Evolutionary conservation across 2,797 vertebrate species (phyloP).

Genomic region (Schizopygopsis malacanthus): DNA sequence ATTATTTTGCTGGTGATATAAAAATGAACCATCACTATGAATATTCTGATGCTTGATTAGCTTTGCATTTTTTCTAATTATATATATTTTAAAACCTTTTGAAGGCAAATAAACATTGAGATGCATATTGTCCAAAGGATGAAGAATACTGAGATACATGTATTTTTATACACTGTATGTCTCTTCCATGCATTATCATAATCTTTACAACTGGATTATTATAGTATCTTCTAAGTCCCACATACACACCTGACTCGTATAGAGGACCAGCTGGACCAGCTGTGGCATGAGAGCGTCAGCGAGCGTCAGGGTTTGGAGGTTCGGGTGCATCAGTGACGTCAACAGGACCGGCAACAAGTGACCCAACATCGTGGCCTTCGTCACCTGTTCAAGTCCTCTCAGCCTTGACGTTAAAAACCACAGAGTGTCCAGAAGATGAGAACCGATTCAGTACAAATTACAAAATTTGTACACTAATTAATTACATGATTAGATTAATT

Average conservation of each 20-base stretch:
- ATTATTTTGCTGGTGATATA: neutral
- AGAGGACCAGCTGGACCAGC: conserved; percentile 95
- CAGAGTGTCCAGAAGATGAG: neutral
- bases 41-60: neutral
- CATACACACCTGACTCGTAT: conserved; percentile 92
- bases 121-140: neutral
- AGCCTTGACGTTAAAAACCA: conserved; percentile 75
- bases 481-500: too few species aligned
- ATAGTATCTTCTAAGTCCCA: neutral
- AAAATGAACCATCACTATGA: neutral
- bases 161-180: neutral
- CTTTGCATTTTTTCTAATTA: neutral
- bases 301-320: conserved; percentile 92
- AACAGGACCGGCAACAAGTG: conserved; percentile 94
- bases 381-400: conserved; percentile 96
- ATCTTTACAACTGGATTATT: too few species aligned
- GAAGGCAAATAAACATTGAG: neutral
- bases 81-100: neutral
- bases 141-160: neutral
- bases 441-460: too few species aligned
- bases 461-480: too few species aligned
- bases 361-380: conserved; percentile 97
- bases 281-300: conserved; percentile 98
- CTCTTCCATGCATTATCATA: neutral
- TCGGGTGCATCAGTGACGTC: conserved; percentile 97